Evolutionary conservation across 2,888 invertebrate genomes (phyloP).

Genomic region (Cremastinae sp.): DNA sequence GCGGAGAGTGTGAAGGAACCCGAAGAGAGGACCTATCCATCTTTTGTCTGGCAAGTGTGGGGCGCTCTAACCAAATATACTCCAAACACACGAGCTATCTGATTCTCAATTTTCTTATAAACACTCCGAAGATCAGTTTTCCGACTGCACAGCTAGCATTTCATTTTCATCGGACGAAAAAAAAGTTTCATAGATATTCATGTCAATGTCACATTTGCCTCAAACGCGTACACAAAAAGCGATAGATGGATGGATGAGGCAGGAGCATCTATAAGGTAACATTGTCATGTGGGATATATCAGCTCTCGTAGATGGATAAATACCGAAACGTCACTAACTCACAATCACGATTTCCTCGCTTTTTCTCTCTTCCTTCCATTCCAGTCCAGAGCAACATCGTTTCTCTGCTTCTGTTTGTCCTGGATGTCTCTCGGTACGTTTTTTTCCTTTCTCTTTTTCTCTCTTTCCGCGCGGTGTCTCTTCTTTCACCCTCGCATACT

Average conservation of each 20-base stretch:
- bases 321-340: slow-evolving; percentile 78
- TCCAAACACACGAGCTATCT: too few species aligned
- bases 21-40: slow-evolving; percentile 68
- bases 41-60: slow-evolving; percentile 42
- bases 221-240: slow-evolving; percentile 39
- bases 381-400: slow-evolving; percentile 29
- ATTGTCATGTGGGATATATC: slow-evolving; percentile 58
- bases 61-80: slow-evolving; percentile 36
- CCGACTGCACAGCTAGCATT: background rate
- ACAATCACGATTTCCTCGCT: slow-evolving; percentile 70
- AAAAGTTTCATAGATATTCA: slow-evolving; percentile 12
- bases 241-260: slow-evolving; percentile 42
- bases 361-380: slow-evolving; percentile 18
- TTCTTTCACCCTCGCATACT: slow-evolving; percentile 49
- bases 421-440: slow-evolving; percentile 48
- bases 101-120: slow-evolving; percentile 51
- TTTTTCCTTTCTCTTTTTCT: slow-evolving; percentile 45
- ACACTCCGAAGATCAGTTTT: too few species aligned
- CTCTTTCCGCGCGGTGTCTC: slow-evolving; percentile 12
- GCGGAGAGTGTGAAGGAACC: too few species aligned
- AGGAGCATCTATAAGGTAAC: slow-evolving; percentile 30
- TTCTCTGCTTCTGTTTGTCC: slow-evolving; percentile 38
- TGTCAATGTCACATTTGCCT: slow-evolving; percentile 50
- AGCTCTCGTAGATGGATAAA: slow-evolving; percentile 76
- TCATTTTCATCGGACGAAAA: background rate